Percentiles rank a stretch among this genome's conserved stretches.
phyloP scores from a whole-genome alignment of 2,888 invertebrate genomes.

The Microplitis manilae region DNA sequence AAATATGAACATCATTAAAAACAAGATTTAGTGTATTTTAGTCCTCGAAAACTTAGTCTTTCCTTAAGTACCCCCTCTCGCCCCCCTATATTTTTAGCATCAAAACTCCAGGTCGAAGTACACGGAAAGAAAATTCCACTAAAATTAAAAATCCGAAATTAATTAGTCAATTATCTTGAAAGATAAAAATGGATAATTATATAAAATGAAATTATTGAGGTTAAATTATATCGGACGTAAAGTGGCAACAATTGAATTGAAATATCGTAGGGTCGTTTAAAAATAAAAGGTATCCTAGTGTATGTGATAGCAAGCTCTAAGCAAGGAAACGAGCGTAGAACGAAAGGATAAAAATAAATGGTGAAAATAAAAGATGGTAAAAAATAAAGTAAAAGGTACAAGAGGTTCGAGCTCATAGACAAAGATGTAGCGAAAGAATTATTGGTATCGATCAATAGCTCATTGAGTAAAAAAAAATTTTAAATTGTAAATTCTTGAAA shows the following conservation, averaged over 20 bases:
- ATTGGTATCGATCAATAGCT: constrained; percentile 6
- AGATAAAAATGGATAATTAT: too few relatives aligned
- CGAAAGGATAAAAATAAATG: background rate
- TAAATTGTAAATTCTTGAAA: background rate
- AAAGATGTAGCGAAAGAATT: constrained; percentile 5
- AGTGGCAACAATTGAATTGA: constrained; percentile 2
- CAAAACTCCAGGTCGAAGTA: too few relatives aligned
- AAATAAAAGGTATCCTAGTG: background rate
- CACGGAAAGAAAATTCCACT: too few relatives aligned
- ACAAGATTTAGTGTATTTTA: too few relatives aligned
- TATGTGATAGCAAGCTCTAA: background rate
- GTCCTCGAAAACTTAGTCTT: too few relatives aligned
- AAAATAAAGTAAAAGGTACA: background rate
- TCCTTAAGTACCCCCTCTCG: too few relatives aligned
- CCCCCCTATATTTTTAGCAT: too few relatives aligned
- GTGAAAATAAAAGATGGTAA: background rate
- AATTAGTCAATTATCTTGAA: too few relatives aligned
- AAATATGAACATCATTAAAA: too few relatives aligned
- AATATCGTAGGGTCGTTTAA: background rate
- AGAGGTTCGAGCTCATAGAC: background rate
- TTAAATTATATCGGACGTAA: background rate
- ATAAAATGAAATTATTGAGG: too few relatives aligned
- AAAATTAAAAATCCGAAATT: too few relatives aligned
- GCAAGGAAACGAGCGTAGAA: background rate
- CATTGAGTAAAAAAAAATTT: background rate